Conservation (phyloP, 2,888 invertebrate genomes). For the Proisotoma minuta region DNA sequence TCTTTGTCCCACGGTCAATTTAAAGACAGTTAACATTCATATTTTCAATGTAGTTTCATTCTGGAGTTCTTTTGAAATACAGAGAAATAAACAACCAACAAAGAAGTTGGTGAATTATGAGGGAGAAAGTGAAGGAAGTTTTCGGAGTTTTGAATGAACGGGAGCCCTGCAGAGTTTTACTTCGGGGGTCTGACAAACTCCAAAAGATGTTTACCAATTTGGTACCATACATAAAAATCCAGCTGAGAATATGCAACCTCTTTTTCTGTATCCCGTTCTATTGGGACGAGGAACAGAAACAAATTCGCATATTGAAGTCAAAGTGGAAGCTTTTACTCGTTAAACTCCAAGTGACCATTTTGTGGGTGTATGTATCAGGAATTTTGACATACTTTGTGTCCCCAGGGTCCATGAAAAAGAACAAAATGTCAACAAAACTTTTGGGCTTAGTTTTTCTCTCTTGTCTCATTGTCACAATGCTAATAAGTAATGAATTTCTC, state of each 20-base stretch:
- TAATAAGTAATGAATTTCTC: conserved; percentile 11
- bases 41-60: no score
- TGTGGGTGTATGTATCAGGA: conserved; percentile 8
- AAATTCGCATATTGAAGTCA: conserved; percentile 11
- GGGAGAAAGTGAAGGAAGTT: no score
- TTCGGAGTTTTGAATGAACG: no score
- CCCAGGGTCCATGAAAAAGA: conserved; percentile 9
- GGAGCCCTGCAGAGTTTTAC: background rate
- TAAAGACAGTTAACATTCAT: no score
- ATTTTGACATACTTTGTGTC: conserved; percentile 15
- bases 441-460: conserved; percentile 24
- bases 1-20: no score
- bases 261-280: conserved; percentile 19
- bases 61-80: no score
- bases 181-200: background rate
- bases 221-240: conserved; percentile 14
- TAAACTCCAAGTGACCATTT: conserved; percentile 2
- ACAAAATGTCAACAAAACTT: conserved; percentile 15
- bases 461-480: conserved; percentile 14
- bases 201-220: conserved; percentile 26
- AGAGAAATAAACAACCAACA: no score
- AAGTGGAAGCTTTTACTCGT: background rate
- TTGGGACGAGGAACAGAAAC: conserved; percentile 18
- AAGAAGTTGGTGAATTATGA: no score
- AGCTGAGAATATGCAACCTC: conserved; percentile 19